A percentile compares a stretch with the other conserved stretches of the same genome.
phyloP scores from a whole-genome alignment of 35 echinoderm and acorn worm species.

The Apostichopus californicus region DNA sequence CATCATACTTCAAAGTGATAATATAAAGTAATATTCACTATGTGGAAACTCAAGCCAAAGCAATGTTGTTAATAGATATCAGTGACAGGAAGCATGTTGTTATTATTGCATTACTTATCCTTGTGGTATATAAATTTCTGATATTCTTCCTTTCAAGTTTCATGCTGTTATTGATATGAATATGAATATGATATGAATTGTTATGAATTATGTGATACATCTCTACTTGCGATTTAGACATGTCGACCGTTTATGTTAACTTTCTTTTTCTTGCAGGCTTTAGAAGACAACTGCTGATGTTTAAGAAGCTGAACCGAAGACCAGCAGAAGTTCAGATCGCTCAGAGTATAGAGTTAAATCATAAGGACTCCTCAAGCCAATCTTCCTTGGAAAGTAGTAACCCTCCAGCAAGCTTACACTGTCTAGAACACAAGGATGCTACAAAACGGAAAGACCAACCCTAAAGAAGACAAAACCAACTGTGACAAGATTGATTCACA shows the following conservation, averaged over 20 bases:
- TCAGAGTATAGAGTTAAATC: background rate
- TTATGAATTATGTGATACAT: background rate
- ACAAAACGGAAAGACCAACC: background rate
- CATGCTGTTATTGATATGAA: background rate
- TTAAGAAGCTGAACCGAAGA: conserved; percentile 65
- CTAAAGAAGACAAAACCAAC: background rate
- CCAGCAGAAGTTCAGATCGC: background rate
- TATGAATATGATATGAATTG: no score
- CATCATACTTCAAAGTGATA: no score
- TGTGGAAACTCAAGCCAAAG: no score
- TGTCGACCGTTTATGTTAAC: background rate
- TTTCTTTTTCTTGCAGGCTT: conserved; percentile 68
- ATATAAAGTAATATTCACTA: no score
- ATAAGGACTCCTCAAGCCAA: background rate
- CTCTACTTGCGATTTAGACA: background rate
- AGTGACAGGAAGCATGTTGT: no score
- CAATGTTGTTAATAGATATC: no score
- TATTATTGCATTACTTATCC: no score
- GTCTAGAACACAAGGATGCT: background rate
- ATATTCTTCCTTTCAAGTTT: background rate
- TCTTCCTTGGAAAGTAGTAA: background rate
- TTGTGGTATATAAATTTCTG: background rate
- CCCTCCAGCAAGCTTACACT: background rate
- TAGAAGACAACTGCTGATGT: conserved; percentile 83
- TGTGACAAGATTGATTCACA: background rate